Evolutionary conservation across 2,888 invertebrate species (phyloP).

Genomic region (Andrena marginata): DNA sequence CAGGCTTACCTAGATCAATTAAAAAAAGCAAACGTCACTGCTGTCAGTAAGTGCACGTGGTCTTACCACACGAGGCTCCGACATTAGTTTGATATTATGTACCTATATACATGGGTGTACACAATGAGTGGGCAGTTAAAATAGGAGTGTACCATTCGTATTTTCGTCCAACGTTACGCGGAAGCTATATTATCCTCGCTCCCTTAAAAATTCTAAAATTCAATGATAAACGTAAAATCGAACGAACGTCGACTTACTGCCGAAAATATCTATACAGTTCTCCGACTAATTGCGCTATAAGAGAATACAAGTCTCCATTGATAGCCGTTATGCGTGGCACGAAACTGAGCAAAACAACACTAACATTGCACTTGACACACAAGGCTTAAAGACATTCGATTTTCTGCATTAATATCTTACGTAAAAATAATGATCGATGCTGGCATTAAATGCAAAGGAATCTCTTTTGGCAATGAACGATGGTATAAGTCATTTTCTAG

Average conservation of each 20-base stretch:
- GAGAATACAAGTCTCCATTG: background rate
- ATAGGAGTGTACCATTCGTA: background rate
- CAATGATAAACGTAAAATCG: background rate
- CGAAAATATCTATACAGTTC: background rate
- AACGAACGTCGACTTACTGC: too few species aligned
- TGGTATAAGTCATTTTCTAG: slow-evolving; percentile 40
- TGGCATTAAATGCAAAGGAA: background rate
- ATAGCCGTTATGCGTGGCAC: background rate
- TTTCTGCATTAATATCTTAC: background rate
- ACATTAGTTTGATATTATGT: background rate
- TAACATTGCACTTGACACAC: background rate
- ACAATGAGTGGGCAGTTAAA: background rate
- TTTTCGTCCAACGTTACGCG: background rate
- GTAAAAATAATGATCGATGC: background rate
- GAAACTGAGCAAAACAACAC: background rate
- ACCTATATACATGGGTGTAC: background rate
- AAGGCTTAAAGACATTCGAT: background rate
- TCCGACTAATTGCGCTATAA: background rate
- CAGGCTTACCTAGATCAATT: background rate
- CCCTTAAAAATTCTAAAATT: background rate
- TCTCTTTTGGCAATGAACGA: slow-evolving; percentile 29
- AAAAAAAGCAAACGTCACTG: background rate
- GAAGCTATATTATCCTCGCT: background rate
- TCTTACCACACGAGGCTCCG: background rate
- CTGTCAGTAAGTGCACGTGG: background rate